These are phyloP conservation scores for Cerastis leucographa DNA, from an alignment of 2,888 invertebrate genomes.

Conservation along the genomic window DNA sequence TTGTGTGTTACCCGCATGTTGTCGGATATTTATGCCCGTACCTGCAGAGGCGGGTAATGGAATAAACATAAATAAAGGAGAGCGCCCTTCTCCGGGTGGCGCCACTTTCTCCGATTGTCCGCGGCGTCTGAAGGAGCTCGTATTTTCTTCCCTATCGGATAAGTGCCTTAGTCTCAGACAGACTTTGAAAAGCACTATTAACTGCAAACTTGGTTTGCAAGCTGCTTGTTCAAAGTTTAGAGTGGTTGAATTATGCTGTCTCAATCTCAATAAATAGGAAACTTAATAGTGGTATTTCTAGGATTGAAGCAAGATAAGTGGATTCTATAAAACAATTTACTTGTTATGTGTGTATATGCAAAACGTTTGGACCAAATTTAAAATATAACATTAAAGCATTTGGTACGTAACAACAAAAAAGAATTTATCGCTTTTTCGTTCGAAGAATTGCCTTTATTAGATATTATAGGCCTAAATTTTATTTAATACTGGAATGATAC, in stretches of 20 bases:
- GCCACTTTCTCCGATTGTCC: constrained; percentile 55
- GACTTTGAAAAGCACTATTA: constrained; percentile 43
- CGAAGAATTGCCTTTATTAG: not conserved
- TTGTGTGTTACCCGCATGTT: constrained; percentile 65
- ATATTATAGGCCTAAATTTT: not conserved
- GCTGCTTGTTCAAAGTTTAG: constrained; percentile 42
- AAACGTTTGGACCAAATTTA: not conserved
- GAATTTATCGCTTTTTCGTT: not conserved
- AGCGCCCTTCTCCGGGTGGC: constrained; percentile 48
- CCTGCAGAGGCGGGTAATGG: constrained; percentile 64
- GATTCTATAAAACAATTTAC: not conserved
- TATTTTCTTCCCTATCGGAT: constrained; percentile 52
- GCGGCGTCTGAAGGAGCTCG: constrained; percentile 40
- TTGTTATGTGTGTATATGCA: not conserved
- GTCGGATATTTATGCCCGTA: constrained; percentile 69
- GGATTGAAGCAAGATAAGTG: not conserved
- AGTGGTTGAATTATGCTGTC: constrained; percentile 13
- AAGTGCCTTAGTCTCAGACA: constrained; percentile 43
- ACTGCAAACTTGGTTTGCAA: constrained; percentile 41
- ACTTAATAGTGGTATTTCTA: not conserved
- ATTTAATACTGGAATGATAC: not conserved
- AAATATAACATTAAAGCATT: not conserved
- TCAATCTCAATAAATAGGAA: not conserved
- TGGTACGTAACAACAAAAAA: not conserved
- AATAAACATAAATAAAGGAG: constrained; percentile 70